Evolutionary conservation across 2,113 vertebrate species (phyloP).

Genomic region (Plecotus auritus): DNA sequence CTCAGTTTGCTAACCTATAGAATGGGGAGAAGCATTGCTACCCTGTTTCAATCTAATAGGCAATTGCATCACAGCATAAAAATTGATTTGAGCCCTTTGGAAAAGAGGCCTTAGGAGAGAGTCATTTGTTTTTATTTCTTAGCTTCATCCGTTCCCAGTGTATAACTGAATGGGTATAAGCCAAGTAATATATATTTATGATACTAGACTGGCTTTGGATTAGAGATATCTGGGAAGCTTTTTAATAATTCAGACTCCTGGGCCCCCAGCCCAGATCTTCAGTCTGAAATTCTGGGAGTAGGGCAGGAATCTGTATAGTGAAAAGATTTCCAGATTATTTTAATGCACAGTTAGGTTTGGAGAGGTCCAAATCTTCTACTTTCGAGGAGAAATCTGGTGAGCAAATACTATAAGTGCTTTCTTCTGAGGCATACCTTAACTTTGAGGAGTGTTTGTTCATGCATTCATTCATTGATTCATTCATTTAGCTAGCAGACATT

Average conservation of each 20-base stretch:
- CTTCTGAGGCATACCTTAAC: neutral
- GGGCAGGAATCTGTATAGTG: conserved; percentile 30
- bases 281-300: neutral
- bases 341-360: neutral
- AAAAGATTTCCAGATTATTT: neutral
- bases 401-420: neutral
- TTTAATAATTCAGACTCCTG: conserved; percentile 66
- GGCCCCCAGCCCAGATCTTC: conserved; percentile 26
- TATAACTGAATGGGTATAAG: neutral
- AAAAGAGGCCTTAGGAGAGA: neutral
- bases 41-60: neutral
- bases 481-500: too few species aligned
- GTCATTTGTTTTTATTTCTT: conserved; percentile 28
- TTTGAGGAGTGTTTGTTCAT: neutral
- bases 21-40: neutral
- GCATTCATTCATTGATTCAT: neutral
- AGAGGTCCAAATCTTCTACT: neutral
- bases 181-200: conserved; percentile 24
- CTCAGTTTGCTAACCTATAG: neutral
- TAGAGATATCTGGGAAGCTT: conserved; percentile 66
- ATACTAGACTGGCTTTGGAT: conserved; percentile 52
- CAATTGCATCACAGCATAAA: neutral
- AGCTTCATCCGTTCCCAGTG: neutral
- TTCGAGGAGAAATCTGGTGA: neutral
- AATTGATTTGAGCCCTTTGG: neutral